Base-by-base conservation (phyloP, 2,113 vertebrate genomes). In the Nymphicus hollandicus region DNA sequence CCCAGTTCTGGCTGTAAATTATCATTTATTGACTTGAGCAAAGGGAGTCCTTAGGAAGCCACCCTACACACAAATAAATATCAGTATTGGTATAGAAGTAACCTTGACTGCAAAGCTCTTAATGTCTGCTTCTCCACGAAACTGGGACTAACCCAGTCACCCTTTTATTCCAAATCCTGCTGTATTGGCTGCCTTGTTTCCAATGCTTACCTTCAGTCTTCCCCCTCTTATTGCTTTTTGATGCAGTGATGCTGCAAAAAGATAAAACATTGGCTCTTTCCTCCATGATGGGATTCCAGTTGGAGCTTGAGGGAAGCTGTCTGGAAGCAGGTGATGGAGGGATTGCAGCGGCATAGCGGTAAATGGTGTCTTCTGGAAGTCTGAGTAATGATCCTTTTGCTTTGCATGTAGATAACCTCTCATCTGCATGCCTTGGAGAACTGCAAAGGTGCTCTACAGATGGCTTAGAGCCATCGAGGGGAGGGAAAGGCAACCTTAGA, bases 381-480 rank as follows among this genome's bases (percentile, higher is more conserved):
- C 81, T 89, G 55, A 79, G n/a, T 76, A 83, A 56, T 7, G 58
- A 65, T 85, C 8, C 37, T 65, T 63, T 85, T 86, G 93, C 71
- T 90, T 93, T 96, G 93, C 77, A 89, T 85, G 88, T 83, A 58
- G 91, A 88, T 87, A 88, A 89, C 73, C 80, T 78, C 76, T 92
- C 85, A 83, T 76, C 88, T 91, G 93, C 71, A 29, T 50, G 80
- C 95, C 88, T 89, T 52, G 52, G 71, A 93, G 89, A 77, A 19
- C 39, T 31, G 88, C 81, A 94, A 6, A 95, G 96, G 93, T 94
- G 70, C 94, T 93, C 94, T 65, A 79, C 93, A 96, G 86, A 93
- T 96, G 95, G 94, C 94, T 95, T 72, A 47, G 93, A 88, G 89
- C 64, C 41, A 13, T 91, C 83, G 71, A 91, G 91, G 83, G 92